A percentile compares a stretch with the other conserved stretches of the same genome.
Conservation (phyloP, 2,888 invertebrate genomes). For the Ichneumoninae sp. region DNA sequence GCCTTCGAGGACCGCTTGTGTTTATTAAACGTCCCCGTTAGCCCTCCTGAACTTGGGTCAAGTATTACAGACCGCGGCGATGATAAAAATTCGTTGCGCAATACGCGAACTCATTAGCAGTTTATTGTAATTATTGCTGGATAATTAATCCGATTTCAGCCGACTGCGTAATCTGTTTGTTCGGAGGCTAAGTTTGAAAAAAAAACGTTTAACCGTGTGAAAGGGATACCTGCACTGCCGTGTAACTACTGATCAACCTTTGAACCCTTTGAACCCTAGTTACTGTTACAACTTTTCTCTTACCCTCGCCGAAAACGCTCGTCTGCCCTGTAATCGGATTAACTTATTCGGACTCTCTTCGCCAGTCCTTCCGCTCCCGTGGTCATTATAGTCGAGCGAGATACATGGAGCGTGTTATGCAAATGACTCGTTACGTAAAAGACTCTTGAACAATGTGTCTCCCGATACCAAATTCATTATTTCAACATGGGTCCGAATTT, state of each 20-base stretch:
- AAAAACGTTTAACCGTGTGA: not conserved
- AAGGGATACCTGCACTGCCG: not conserved
- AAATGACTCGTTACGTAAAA: too few relatives aligned
- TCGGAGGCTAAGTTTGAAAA: not conserved
- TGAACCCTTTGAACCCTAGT: not conserved
- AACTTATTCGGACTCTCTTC: not conserved
- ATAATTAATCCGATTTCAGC: constrained; percentile 17
- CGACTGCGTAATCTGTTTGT: not conserved
- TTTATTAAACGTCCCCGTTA: constrained; percentile 55
- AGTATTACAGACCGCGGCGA: not conserved
- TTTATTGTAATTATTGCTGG: not conserved
- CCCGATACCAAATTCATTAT: too few relatives aligned
- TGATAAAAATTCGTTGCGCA: not conserved
- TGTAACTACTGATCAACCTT: not conserved
- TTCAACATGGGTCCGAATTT: too few relatives aligned
- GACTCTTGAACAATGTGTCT: too few relatives aligned
- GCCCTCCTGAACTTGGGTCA: not conserved
- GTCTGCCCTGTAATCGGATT: not conserved
- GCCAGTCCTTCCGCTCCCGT: not conserved
- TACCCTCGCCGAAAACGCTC: not conserved
- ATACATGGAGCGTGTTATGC: not conserved
- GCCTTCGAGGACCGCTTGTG: constrained; percentile 1
- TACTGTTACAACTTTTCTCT: not conserved
- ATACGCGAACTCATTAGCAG: not conserved
- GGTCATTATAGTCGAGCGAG: not conserved